Evolutionary conservation across 2,888 invertebrate genomes (phyloP).

Genomic region (Prionchulus punctatus): DNA sequence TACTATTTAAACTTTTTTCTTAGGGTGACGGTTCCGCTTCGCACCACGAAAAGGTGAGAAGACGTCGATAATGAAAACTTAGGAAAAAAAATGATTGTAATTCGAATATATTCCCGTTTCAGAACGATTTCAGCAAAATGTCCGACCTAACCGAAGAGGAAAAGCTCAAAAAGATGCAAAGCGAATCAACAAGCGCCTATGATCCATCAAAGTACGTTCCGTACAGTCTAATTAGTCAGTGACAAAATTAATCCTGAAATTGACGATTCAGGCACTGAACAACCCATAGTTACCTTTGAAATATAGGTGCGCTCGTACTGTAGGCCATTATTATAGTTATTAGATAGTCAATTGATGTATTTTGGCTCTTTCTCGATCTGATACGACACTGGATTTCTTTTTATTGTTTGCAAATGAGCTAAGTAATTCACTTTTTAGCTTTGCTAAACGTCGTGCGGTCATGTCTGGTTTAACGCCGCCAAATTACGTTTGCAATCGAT

Average conservation of each 20-base stretch:
- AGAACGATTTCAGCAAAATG: constrained; percentile 52
- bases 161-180: constrained; percentile 92
- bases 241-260: too few species aligned
- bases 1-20: too few species aligned
- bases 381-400: too few species aligned
- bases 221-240: too few species aligned
- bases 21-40: background rate
- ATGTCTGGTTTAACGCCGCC: constrained; percentile 65
- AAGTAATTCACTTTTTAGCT: background rate
- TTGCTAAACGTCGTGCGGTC: background rate
- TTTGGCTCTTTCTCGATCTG: too few species aligned
- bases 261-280: too few species aligned
- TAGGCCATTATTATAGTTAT: background rate
- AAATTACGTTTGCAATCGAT: constrained; percentile 84
- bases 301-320: too few species aligned
- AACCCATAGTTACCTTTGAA: too few species aligned
- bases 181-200: constrained; percentile 88
- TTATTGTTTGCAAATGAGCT: too few species aligned
- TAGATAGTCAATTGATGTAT: background rate
- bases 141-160: constrained; percentile 89
- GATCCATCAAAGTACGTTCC: constrained; percentile 71
- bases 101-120: too few species aligned
- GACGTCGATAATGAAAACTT: background rate
- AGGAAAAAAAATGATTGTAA: too few species aligned
- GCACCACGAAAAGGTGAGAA: background rate